These are phyloP conservation scores for Atrichornis clamosus DNA, from an alignment of 2,113 vertebrate species.

Conservation along the genomic window DNA sequence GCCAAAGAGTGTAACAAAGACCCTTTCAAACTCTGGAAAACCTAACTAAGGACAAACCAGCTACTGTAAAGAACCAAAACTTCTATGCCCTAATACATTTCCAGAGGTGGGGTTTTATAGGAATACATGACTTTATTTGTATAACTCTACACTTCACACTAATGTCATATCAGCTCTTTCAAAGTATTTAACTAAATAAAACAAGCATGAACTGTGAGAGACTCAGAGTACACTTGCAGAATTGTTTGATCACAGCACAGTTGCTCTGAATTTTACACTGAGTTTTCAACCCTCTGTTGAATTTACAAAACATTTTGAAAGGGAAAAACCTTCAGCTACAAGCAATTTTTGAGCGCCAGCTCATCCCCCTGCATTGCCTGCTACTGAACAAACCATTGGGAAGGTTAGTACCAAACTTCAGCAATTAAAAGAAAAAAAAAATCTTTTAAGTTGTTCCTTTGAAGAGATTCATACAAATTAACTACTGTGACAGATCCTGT, in stretches of 20 bases:
- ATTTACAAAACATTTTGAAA: background rate
- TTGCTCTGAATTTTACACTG: background rate
- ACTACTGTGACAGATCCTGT: background rate
- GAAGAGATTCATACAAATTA: background rate
- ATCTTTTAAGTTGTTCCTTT: background rate
- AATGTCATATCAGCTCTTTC: background rate
- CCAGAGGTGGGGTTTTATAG: background rate
- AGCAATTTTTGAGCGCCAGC: background rate
- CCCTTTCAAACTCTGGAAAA: background rate
- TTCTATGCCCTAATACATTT: background rate
- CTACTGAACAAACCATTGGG: background rate
- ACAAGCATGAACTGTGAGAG: background rate
- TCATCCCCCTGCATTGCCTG: background rate
- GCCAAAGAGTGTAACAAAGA: background rate
- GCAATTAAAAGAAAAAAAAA: background rate
- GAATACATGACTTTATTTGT: background rate
- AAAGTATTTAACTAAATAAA: background rate
- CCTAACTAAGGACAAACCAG: background rate
- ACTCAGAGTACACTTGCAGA: background rate
- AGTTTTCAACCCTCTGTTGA: background rate
- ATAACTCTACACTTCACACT: background rate
- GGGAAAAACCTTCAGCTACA: background rate
- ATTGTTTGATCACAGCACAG: background rate
- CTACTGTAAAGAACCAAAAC: conserved; percentile 7
- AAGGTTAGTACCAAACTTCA: background rate